These are phyloP conservation scores for Apodemia hepburni DNA, from an alignment of 2,888 invertebrate species.

Conservation along the genomic window DNA sequence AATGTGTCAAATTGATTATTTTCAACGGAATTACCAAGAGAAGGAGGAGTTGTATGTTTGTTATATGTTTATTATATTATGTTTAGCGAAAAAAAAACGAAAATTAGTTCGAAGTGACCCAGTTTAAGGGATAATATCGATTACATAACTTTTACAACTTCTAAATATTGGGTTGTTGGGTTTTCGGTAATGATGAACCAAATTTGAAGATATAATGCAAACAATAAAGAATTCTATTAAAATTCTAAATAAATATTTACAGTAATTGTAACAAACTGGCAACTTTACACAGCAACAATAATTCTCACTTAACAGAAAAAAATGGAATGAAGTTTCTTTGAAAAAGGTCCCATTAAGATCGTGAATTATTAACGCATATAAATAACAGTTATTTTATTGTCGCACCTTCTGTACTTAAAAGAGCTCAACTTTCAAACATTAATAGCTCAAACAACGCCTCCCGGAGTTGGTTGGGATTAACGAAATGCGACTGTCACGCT, in stretches of 20 bases:
- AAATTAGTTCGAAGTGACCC: too few species aligned
- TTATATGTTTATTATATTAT: too few species aligned
- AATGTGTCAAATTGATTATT: too few species aligned
- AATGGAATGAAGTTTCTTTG: slow-evolving; percentile 42
- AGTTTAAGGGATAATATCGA: too few species aligned
- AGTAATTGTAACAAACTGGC: slow-evolving; percentile 19
- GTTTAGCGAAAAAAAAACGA: too few species aligned
- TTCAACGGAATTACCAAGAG: too few species aligned
- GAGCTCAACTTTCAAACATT: slow-evolving; percentile 65
- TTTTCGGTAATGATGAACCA: background rate
- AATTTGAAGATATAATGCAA: background rate
- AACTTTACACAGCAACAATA: slow-evolving; percentile 34
- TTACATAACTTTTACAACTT: background rate
- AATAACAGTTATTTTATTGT: slow-evolving; percentile 66
- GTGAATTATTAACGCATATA: slow-evolving; percentile 64
- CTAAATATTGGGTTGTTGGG: too few species aligned
- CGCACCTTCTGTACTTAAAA: slow-evolving; percentile 65
- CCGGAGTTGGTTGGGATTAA: slow-evolving; percentile 66
- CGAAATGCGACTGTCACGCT: slow-evolving; percentile 71
- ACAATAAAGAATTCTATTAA: background rate
- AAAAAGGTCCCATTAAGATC: slow-evolving; percentile 58
- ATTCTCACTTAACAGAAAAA: slow-evolving; percentile 48
- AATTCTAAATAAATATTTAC: slow-evolving; percentile 3
- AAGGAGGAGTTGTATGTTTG: too few species aligned
- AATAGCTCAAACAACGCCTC: slow-evolving; percentile 58